Percentiles rank a stretch among this genome's conserved stretches.
phyloP scores from a whole-genome alignment of 92 coral and sea anemone genomes.

The Epizoanthus stellaris region DNA sequence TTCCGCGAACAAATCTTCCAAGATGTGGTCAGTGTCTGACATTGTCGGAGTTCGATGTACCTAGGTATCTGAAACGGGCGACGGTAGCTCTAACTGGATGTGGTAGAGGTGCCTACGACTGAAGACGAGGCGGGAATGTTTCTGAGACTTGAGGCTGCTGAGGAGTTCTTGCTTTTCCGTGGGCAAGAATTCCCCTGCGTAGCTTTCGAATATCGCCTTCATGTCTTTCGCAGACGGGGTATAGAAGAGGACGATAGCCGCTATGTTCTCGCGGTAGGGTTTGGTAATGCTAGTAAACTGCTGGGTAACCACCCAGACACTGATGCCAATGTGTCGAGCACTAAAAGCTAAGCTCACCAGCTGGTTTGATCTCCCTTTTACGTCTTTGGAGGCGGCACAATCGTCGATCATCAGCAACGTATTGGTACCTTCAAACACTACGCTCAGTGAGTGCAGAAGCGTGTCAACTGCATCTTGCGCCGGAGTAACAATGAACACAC shows the following conservation, averaged over 20 bases:
- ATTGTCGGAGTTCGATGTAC: too few relatives aligned
- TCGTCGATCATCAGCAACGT: too few relatives aligned
- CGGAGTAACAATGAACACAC: conserved; percentile 32
- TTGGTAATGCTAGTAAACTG: conserved; percentile 3
- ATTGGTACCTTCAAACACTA: background rate
- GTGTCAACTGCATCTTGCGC: conserved; percentile 1
- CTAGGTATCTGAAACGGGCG: too few relatives aligned
- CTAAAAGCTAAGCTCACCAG: conserved; percentile 13
- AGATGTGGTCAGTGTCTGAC: too few relatives aligned
- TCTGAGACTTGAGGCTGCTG: background rate
- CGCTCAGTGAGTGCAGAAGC: background rate
- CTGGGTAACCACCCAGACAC: conserved; percentile 7
- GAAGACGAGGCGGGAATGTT: background rate
- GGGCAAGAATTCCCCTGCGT: background rate
- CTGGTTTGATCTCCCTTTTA: background rate
- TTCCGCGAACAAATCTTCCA: too few relatives aligned
- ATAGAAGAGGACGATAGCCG: background rate
- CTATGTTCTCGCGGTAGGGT: too few relatives aligned
- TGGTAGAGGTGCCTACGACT: background rate
- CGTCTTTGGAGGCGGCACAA: background rate
- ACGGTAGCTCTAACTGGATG: background rate
- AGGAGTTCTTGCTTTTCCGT: background rate
- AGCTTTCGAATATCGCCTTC: background rate
- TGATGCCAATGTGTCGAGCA: background rate
- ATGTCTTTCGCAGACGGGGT: background rate